Evolutionary conservation across 2,113 vertebrate species (phyloP).

Genomic region (Uria lomvia): DNA sequence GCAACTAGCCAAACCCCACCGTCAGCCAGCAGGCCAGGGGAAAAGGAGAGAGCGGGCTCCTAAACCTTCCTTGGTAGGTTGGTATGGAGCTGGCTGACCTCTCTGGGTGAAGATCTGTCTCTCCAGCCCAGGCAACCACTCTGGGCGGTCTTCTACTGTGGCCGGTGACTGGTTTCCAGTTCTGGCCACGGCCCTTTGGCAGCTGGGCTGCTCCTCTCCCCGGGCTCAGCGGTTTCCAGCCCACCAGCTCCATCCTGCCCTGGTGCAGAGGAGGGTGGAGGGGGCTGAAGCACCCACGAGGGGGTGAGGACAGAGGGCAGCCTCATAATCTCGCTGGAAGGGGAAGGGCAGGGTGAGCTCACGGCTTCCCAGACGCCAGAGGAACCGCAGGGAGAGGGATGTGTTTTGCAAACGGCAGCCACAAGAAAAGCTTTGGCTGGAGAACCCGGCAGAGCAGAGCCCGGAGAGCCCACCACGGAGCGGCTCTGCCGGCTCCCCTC

Average conservation of each 20-base stretch:
- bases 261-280: background rate
- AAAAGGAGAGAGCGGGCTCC: background rate
- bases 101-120: background rate
- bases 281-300: fast-evolving
- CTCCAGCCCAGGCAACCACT: background rate
- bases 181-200: background rate
- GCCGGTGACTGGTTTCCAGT: background rate
- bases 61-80: background rate
- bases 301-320: background rate
- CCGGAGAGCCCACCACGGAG: fast-evolving
- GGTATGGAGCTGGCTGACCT: background rate
- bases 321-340: background rate
- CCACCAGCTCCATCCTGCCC: background rate
- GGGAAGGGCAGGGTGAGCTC: background rate
- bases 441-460: background rate
- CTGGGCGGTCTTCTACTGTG: background rate
- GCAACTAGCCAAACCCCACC: background rate
- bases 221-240: fast-evolving
- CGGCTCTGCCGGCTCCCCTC: background rate
- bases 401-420: background rate
- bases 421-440: background rate
- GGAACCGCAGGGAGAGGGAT: background rate
- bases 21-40: background rate
- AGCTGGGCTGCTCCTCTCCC: background rate
- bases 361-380: background rate